Evolutionary conservation across 2,797 vertebrate genomes (phyloP), one percentile per base, ranked within the genome.

Genomic region (Propithecus deckenii): DNA sequence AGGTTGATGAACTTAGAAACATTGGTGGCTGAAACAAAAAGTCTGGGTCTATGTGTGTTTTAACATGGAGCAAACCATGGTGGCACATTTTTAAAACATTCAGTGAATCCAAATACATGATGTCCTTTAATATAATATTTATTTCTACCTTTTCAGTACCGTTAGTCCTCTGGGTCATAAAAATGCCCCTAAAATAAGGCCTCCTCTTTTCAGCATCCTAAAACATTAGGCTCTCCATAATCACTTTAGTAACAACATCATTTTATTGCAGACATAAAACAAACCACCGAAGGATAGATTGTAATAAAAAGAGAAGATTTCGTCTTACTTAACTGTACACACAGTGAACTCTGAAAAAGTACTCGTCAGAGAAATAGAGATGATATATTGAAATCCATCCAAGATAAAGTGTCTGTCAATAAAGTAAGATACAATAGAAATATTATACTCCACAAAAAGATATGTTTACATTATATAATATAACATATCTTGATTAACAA

Each of bases 191-290:
- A 43, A 96, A 94, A 72, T 59, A 76, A 69, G 15, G 6, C 15
- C 15, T 5, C 2, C 35, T 17, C 17, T 91, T 92, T 87, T 87
- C 23, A 71, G 20, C 4, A 81, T 81, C n/a, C 61, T 63, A 74
- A 78, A 86, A 65, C 35, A 63, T 74, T 78, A 78, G 69, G 43
- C 18, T 93, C 18, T 75, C 41, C 38, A 57, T 72, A 89, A 95
- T 92, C 35, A 69, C 22, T 94, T 81, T 9, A 76, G 20, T 65
- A 84, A 76, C 5, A 71, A 38, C 41, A 89, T 92, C 32, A 74
- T 89, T 95, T 91, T 43, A 61, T 7, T 84, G 63, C 14, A 55
- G 22, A 79, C 57, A 35, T 90, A 78, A 97, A 95, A 90, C 57
- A 78, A 81, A 85, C 67, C 52, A 95, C 23, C 28, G 14, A 86